Conservation (phyloP, 2,888 invertebrate species). For the Crioceris asparagi region DNA sequence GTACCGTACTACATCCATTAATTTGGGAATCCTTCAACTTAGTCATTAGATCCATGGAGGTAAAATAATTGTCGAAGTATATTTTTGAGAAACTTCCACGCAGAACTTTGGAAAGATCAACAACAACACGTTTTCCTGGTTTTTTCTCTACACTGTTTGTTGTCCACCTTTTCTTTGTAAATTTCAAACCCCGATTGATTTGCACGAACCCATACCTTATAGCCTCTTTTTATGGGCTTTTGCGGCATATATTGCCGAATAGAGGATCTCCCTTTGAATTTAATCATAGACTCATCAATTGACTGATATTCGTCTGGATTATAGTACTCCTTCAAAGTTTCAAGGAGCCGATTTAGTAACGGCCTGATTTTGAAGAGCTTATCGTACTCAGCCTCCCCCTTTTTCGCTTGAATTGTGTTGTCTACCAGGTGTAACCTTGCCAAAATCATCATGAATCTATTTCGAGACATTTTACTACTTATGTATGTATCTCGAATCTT, state of each 20-base stretch:
- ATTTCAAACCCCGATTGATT: constrained; percentile 4
- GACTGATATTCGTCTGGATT: constrained; percentile 11
- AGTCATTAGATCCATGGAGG: neutral
- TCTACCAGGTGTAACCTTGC: constrained; percentile 19
- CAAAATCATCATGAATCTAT: constrained; percentile 8
- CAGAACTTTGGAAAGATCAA: neutral
- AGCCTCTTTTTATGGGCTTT: constrained; percentile 7
- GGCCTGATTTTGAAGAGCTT: constrained; percentile 22
- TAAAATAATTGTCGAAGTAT: constrained; percentile 4
- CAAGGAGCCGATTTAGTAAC: constrained; percentile 11
- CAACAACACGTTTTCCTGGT: neutral
- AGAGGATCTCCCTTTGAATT: constrained; percentile 16
- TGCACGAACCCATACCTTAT: constrained; percentile 6
- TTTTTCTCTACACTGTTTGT: neutral
- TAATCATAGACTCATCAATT: constrained; percentile 19
- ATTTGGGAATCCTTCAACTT: neutral
- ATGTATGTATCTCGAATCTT: constrained; percentile 9
- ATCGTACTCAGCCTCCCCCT: constrained; percentile 16
- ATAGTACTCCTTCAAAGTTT: neutral
- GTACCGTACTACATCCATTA: constrained; percentile 2
- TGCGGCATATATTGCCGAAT: constrained; percentile 4
- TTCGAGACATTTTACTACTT: constrained; percentile 4
- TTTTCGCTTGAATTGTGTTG: constrained; percentile 16
- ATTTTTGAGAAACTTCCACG: neutral
- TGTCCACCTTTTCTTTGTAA: neutral